Conservation (phyloP, 2,888 invertebrate genomes). For the Crematogaster levior region DNA sequence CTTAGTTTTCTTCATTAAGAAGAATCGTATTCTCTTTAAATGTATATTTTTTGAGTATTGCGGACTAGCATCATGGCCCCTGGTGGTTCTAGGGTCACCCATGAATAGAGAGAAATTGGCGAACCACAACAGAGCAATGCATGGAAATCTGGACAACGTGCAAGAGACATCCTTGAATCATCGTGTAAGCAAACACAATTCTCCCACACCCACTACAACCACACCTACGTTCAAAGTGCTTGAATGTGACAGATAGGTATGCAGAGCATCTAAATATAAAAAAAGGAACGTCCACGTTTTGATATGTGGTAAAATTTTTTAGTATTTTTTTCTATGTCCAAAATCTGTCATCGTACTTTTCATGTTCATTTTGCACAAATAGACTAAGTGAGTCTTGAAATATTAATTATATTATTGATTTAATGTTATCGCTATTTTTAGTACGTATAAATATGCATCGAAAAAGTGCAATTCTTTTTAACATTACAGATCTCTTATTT, state of each 20-base stretch:
- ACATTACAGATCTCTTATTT: not conserved
- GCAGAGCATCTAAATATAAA: slow-evolving; percentile 62
- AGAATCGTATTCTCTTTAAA: slow-evolving; percentile 8
- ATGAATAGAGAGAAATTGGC: slow-evolving; percentile 94
- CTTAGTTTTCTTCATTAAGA: slow-evolving; percentile 8
- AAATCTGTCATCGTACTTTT: slow-evolving; percentile 40
- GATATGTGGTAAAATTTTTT: slow-evolving; percentile 47
- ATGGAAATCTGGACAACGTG: slow-evolving; percentile 89
- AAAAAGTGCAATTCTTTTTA: slow-evolving; percentile 9
- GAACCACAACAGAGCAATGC: slow-evolving; percentile 90
- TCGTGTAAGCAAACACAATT: slow-evolving; percentile 88
- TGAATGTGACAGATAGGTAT: slow-evolving; percentile 84
- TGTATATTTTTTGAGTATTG: slow-evolving; percentile 23
- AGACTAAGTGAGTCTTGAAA: not conserved
- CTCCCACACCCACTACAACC: slow-evolving; percentile 82
- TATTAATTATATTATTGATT: no score
- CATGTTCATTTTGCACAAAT: slow-evolving; percentile 7
- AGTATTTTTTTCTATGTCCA: not conserved
- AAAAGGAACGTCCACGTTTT: slow-evolving; percentile 35
- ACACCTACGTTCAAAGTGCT: slow-evolving; percentile 84
- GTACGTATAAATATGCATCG: not conserved
- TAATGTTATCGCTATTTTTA: not conserved
- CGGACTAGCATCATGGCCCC: slow-evolving; percentile 55
- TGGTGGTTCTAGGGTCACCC: slow-evolving; percentile 89
- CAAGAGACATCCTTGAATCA: slow-evolving; percentile 92